Evolutionary conservation across 2,113 vertebrate species (phyloP), one percentile per base, ranked within the genome.

Genomic region (Hiodon tergisus): DNA sequence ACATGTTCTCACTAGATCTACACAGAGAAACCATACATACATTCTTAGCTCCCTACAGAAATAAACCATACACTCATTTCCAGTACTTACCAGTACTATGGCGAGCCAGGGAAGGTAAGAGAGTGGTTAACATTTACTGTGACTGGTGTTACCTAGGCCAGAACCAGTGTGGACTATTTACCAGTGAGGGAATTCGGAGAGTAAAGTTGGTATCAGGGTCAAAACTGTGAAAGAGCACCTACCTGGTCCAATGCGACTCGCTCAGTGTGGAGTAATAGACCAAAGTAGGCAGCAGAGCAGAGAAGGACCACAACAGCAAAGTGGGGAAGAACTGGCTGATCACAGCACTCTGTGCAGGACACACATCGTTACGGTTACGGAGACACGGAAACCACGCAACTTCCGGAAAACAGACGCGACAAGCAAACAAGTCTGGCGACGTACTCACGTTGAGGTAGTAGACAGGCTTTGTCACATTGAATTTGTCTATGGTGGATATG

Each of bases 241-340:
- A 98, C 96, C 93, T 97, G 86, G 92, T 98, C 96, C 96, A 99
- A 83, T 98, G 96, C 0, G 91, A 89, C 81, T 98, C 96, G 82
- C 93, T 85, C 51, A 98, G 82, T 0, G 96, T 95, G 17, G 95
- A 98, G n/a, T 98, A 99, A 84, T 96, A 96, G 3, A 99, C 96
- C 0, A 96, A 73, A 8, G 94, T 92, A 0, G 97, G 97, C 7
- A 98, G 86, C 72, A 99, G 83, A 0, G 97, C 91, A 0, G 95
- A 95, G 87, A 99, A 98, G 72, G 92, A 85, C 96, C 96, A 98
- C 74, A 99, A 92, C 69, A 99, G 86, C 51, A 99, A 79, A 0
- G 96, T 98, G n/a, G 96, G 96, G 83, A 98, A 95, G 89, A 98
- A 98, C 84, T 98, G 96, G 82, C 93, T 98, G 91, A 98, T 74